Percentiles rank a stretch among this genome's conserved stretches.
Conservation (phyloP, 1,140 invertebrate species). For the Helicoverpa zea region DNA sequence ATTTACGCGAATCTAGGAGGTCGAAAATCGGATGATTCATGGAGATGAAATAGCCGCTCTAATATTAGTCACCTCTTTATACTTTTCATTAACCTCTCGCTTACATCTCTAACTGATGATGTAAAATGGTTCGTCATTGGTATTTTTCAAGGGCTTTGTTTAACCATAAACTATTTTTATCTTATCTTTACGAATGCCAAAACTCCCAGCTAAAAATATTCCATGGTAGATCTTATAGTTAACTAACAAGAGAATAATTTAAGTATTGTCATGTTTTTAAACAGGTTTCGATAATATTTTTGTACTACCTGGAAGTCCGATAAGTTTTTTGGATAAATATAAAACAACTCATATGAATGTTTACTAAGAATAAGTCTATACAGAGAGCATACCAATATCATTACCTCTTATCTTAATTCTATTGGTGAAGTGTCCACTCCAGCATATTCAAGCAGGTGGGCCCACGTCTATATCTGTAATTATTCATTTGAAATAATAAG, state of each 20-base stretch:
- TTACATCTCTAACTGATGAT: background rate
- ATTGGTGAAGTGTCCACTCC: background rate
- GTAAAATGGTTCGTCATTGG: conserved; percentile 13
- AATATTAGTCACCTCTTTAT: conserved; percentile 25
- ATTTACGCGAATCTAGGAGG: too few species aligned
- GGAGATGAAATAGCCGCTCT: background rate
- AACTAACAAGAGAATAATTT: background rate
- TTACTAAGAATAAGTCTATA: too few species aligned
- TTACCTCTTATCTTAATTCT: background rate
- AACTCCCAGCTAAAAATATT: conserved; percentile 15
- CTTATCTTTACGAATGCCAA: conserved; percentile 32
- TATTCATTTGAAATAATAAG: background rate
- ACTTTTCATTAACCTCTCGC: conserved; percentile 19
- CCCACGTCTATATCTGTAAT: background rate
- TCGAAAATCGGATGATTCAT: conserved; percentile 12
- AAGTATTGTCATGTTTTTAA: background rate
- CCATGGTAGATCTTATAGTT: background rate
- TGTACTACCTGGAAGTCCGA: too few species aligned
- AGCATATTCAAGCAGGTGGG: background rate
- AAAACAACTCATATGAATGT: too few species aligned
- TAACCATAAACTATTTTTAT: conserved; percentile 26
- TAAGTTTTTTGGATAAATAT: too few species aligned
- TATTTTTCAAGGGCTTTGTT: conserved; percentile 40
- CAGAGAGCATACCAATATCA: too few species aligned
- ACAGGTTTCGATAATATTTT: too few species aligned